phyloP scores from a whole-genome alignment of 2,113 vertebrate genomes.

The Indicator indicator region DNA sequence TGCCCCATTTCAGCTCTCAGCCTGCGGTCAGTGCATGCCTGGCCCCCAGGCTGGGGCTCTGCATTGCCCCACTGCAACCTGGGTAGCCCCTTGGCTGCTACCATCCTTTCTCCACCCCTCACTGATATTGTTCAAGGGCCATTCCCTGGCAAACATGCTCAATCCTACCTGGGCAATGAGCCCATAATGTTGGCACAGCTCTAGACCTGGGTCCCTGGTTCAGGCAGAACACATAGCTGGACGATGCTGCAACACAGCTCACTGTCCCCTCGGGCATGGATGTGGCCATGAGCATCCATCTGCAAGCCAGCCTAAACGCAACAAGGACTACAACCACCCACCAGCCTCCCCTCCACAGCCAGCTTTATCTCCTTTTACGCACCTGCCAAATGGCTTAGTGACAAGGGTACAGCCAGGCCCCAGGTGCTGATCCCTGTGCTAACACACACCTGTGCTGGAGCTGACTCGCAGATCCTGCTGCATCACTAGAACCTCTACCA shows the following conservation, averaged over 20 bases:
- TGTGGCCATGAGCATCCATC: too few relatives aligned
- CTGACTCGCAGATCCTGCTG: neutral
- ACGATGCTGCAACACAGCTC: neutral
- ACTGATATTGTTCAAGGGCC: neutral
- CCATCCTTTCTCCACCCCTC: neutral
- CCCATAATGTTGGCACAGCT: fast-evolving
- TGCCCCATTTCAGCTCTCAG: neutral
- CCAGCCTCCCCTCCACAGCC: neutral
- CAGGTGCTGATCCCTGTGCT: fast-evolving
- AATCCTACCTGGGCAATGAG: neutral
- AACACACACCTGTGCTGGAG: neutral
- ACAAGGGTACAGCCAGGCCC: neutral
- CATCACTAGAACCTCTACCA: fast-evolving
- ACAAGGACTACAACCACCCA: neutral
- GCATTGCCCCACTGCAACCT: too few relatives aligned
- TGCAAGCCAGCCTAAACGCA: too few relatives aligned
- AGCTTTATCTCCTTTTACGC: neutral
- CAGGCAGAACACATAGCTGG: fast-evolving
- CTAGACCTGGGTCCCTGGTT: fast-evolving
- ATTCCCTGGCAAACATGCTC: fast-evolving
- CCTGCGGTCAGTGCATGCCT: fast-evolving
- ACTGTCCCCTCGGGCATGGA: fast-evolving
- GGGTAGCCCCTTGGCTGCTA: fast-evolving
- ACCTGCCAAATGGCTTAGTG: neutral
- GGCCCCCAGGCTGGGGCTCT: neutral